phyloP scores from a whole-genome alignment of 2,888 invertebrate genomes.

The Acleris cristana region DNA sequence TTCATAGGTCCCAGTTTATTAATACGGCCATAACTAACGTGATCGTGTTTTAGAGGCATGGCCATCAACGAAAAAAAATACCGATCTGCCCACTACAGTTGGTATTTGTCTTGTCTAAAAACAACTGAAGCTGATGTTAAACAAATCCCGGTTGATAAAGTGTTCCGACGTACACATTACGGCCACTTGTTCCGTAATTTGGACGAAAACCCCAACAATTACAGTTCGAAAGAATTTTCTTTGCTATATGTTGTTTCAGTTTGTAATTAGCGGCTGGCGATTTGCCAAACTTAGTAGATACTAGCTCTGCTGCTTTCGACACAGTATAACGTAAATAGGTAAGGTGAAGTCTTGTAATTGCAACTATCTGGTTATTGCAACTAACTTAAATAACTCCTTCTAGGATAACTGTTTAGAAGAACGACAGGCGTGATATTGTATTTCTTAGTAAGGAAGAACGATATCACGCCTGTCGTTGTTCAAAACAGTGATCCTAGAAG shows the following conservation, averaged over 20 bases:
- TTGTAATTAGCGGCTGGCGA: constrained; percentile 28
- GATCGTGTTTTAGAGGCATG: neutral
- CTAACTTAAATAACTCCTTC: too few relatives aligned
- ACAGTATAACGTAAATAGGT: neutral
- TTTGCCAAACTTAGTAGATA: constrained; percentile 16
- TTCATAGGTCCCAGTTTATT: too few relatives aligned
- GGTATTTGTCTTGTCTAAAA: neutral
- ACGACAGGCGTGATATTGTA: too few relatives aligned
- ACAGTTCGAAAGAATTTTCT: constrained; percentile 29
- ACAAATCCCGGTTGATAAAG: constrained; percentile 25
- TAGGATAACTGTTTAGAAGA: too few relatives aligned
- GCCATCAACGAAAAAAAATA: neutral
- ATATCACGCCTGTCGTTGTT: too few relatives aligned
- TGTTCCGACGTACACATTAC: constrained; percentile 17
- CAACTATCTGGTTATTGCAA: too few relatives aligned
- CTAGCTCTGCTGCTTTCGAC: neutral
- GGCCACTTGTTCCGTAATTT: constrained; percentile 33
- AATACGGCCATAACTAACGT: too few relatives aligned
- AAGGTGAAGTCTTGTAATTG: too few relatives aligned
- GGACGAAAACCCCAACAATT: constrained; percentile 23
- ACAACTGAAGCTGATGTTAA: constrained; percentile 9
- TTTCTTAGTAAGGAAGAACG: too few relatives aligned
- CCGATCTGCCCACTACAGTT: constrained; percentile 2
- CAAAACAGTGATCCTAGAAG: too few relatives aligned
- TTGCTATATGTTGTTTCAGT: constrained; percentile 23